Conservation (phyloP, 2,797 vertebrate genomes). For the Carapus acus region DNA sequence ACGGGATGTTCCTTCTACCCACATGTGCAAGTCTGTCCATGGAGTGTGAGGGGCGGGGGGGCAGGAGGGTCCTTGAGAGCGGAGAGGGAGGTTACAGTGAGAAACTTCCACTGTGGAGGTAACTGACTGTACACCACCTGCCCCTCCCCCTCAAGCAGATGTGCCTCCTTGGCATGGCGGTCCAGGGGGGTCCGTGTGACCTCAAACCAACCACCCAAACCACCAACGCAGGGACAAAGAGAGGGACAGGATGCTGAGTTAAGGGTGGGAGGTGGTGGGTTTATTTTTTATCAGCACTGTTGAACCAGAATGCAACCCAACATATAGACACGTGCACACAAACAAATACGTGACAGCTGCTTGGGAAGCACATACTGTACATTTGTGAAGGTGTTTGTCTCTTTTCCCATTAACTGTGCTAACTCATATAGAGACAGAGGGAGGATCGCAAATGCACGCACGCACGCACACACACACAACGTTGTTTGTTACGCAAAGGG, state of each 20-base stretch:
- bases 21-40: slow-evolving; percentile 43
- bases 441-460: slow-evolving; percentile 48
- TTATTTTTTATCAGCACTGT: too few relatives aligned
- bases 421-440: slow-evolving; percentile 62
- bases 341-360: slow-evolving; percentile 45
- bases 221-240: slow-evolving; percentile 15
- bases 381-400: slow-evolving; percentile 49
- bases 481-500: slow-evolving; percentile 41
- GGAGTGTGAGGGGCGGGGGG: slow-evolving; percentile 8
- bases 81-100: slow-evolving; percentile 1
- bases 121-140: background rate
- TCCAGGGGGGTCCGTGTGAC: slow-evolving; percentile 35
- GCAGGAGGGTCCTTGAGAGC: slow-evolving; percentile 10
- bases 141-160: background rate
- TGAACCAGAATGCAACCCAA: too few relatives aligned
- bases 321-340: too few relatives aligned
- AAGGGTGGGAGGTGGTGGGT: slow-evolving; percentile 25
- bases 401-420: slow-evolving; percentile 74
- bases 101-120: background rate
- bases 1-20: slow-evolving; percentile 35
- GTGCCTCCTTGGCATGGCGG: slow-evolving; percentile 6
- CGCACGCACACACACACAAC: slow-evolving; percentile 28
- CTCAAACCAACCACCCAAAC: slow-evolving; percentile 6
- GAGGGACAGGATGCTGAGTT: slow-evolving; percentile 14
- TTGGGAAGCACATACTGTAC: slow-evolving; percentile 25